phyloP scores from a whole-genome alignment of 2,113 vertebrate genomes.

The Hoplias malabaricus region DNA sequence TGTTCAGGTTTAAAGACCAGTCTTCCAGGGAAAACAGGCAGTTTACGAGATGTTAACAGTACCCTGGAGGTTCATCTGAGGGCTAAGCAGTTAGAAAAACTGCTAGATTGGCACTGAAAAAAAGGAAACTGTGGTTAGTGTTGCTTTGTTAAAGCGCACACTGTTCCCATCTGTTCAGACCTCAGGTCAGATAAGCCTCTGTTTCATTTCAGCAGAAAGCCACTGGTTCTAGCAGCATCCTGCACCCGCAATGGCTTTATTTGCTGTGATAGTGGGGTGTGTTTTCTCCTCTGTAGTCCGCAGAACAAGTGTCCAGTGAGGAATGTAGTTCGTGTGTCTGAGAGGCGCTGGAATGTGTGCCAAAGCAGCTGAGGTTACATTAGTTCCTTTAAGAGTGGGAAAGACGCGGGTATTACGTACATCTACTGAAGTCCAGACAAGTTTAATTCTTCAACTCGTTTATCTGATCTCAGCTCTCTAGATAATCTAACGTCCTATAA shows the following conservation, averaged over 20 bases:
- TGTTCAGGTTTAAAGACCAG: too few species aligned
- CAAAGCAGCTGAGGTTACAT: not conserved
- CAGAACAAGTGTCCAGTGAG: not conserved
- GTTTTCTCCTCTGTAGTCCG: not conserved
- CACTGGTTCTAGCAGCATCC: not conserved
- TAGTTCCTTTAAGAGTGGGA: not conserved
- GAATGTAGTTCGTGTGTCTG: not conserved
- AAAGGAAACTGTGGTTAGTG: not conserved
- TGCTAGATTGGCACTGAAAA: too few species aligned
- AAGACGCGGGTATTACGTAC: too few species aligned
- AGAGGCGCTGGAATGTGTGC: not conserved
- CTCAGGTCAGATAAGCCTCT: not conserved
- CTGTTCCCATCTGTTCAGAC: too few species aligned
- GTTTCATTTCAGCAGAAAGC: not conserved
- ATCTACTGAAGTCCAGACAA: not conserved
- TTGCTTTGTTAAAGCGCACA: too few species aligned
- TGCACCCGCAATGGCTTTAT: not conserved
- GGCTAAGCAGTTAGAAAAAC: too few species aligned
- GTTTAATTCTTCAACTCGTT: too few species aligned
- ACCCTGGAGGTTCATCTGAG: too few species aligned
- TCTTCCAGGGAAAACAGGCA: too few species aligned
- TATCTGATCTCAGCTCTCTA: too few species aligned
- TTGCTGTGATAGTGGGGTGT: not conserved
- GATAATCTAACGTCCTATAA: not conserved
- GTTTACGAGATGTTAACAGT: too few species aligned